Base-by-base conservation (phyloP, 1,140 invertebrate genomes). In the Drosophila suzukii region DNA sequence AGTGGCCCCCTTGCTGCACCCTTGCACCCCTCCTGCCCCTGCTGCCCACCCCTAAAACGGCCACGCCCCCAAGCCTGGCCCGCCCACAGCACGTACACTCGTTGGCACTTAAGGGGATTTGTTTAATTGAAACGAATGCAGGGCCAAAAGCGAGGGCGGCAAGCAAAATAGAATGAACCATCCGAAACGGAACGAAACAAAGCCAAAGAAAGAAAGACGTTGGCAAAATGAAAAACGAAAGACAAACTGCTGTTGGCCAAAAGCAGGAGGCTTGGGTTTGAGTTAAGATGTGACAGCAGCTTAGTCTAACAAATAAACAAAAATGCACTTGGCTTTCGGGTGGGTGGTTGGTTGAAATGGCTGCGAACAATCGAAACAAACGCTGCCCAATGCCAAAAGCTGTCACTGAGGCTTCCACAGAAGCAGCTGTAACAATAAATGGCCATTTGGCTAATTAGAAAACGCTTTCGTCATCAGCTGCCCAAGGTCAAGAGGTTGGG, bases 61-160 rank as follows among this genome's bases (percentile, higher is more conserved):
- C 30, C 53, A 24, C 43, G 15, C 13, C 41, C 20, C 39, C 58
- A 11, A 17, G 32, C 36, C 41, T 3, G 4, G 32, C 47, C 46
- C 36, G 13, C 36, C 60, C 63, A 41, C 8, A 63, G 61, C 83
- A 88, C 83, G 84, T 88, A 88, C 79, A 89, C 76, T 78, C 65
- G 74, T 80, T 90, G 86, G 75, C 86, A 90, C 86, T 90, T 90
- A 82, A 85, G 86, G 86, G 86, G 81, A 90, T 90, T 90, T 90
- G 86, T 89, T 90, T 90, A 90, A 90, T 90, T 90, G 86, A 90
- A 86, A 90, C 78, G 86, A 90, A 90, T 86, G 76, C 72, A 71
- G 56, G 72, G 62, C 75, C 62, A 51, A 84, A 58, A 81, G 60
- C 49, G 59, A 56, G 36, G 55, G 53, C 59, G 50, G 46, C 71